Evolutionary conservation across 2,797 vertebrate genomes (phyloP), one percentile per base, ranked within the genome.

Genomic region (Synanceia verrucosa): DNA sequence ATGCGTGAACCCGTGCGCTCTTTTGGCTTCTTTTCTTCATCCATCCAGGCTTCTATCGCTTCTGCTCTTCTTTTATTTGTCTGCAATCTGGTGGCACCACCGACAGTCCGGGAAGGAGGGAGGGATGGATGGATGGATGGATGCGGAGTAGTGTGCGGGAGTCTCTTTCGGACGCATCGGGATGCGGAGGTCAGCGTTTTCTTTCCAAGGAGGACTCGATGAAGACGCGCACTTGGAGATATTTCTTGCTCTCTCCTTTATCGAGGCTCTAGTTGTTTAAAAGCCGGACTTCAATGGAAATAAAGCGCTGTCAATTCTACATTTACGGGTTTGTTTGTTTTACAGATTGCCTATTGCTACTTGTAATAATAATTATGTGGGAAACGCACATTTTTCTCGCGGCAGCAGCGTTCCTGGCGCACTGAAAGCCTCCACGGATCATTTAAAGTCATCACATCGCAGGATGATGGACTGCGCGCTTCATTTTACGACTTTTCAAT

Each of bases 401-500:
- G 34, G 21, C 19, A 12, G 41, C 31, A 52, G 56, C 50, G 36
- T 67, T 43, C 11, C 31, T 23, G 65, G 55, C 72, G 92, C 92
- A 90, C 90, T 90, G 88, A 59, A 91, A 93, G 90, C 92, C 8
- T 4, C 90, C 93, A 92, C 95, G 90, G 92, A 94, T 93, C 82
- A 94, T 94, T 93, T 91, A 89, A 93, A 94, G 94, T 94, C 93
- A 93, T 90, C 88, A 90, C 94, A 90, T 92, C 87, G 62, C 88
- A 21, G 37, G 86, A 92, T 97, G 96, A 98, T 97, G 96, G 96
- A 97, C 96, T 90, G 95, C 80, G 92, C 92, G 94, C 94, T 94
- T 94, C 91, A 74, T 95, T 96, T 97, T 97, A 96, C 93, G 95
- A 95, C 95, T 96, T 96, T 95, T 95, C 94, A 93, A 94, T 93